Percentiles rank a stretch among this genome's conserved stretches.
phyloP scores from a whole-genome alignment of 64 coral and sea anemone genomes.

The Pachyseris speciosa region DNA sequence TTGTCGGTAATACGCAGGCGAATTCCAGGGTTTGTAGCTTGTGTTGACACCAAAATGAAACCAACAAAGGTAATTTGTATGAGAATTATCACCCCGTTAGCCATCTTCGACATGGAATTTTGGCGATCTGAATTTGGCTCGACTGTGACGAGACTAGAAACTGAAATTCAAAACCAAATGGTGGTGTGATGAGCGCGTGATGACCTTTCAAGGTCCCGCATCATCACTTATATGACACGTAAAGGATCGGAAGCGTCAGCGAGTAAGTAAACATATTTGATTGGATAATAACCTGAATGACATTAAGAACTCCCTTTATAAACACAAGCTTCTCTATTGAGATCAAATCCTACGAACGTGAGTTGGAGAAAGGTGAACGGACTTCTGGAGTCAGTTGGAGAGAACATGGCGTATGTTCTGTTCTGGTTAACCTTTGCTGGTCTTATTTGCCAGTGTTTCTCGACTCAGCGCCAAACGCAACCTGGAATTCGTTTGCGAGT shows the following conservation, averaged over 20 bases:
- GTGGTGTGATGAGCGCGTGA: background rate
- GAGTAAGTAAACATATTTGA: background rate
- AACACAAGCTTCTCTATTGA: background rate
- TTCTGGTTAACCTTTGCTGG: background rate
- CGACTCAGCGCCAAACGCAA: background rate
- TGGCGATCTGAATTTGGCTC: background rate
- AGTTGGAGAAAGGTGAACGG: background rate
- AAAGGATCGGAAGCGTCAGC: conserved; percentile 6
- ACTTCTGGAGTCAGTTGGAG: background rate
- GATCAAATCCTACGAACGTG: background rate
- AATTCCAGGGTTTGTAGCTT: conserved; percentile 51
- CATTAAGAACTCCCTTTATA: background rate
- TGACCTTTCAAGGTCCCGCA: background rate
- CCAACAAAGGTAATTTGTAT: background rate
- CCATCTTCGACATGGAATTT: background rate
- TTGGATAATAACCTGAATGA: background rate
- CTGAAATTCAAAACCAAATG: background rate
- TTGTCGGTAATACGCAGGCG: conserved; percentile 67
- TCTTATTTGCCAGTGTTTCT: background rate
- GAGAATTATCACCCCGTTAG: background rate
- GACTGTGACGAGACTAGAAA: background rate
- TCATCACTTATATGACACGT: background rate
- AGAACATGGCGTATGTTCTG: background rate
- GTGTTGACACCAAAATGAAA: background rate
- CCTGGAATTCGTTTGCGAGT: conserved; percentile 26